These are phyloP conservation scores for Heliconius hewitsoni DNA, from an alignment of 1,140 invertebrate genomes.

Conservation along the genomic window DNA sequence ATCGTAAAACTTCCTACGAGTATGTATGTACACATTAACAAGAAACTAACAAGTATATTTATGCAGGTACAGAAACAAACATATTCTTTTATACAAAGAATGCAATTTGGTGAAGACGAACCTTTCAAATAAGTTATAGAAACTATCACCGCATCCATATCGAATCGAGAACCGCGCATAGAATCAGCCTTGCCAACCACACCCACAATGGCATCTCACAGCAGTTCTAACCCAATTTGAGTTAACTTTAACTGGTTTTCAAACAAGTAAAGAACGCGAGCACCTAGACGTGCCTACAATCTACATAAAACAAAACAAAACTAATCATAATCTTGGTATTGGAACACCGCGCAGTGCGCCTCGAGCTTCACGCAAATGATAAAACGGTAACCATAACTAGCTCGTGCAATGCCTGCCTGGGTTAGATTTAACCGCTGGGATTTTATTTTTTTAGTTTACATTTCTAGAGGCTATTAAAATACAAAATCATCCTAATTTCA, in stretches of 20 bases:
- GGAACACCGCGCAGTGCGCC: background rate
- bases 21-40: no score
- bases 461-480: no score
- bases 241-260: constrained; percentile 3
- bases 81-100: no score
- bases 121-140: background rate
- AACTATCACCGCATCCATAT: no score
- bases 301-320: constrained; percentile 13
- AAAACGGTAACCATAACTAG: constrained; percentile 9
- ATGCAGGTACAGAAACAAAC: no score
- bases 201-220: background rate
- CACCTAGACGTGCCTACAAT: constrained; percentile 11
- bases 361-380: constrained; percentile 5
- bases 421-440: background rate
- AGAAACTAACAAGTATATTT: no score
- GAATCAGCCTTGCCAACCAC: background rate
- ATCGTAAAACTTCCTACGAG: no score
- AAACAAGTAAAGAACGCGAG: constrained; percentile 6
- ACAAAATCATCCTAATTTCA: no score
- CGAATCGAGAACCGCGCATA: no score
- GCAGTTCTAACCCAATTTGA: background rate
- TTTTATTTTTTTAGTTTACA: background rate
- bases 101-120: background rate
- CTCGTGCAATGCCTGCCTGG: background rate
- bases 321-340: constrained; percentile 8